Evolutionary conservation across 2,113 vertebrate species (phyloP).

Genomic region (Aptenodytes forsteri): DNA sequence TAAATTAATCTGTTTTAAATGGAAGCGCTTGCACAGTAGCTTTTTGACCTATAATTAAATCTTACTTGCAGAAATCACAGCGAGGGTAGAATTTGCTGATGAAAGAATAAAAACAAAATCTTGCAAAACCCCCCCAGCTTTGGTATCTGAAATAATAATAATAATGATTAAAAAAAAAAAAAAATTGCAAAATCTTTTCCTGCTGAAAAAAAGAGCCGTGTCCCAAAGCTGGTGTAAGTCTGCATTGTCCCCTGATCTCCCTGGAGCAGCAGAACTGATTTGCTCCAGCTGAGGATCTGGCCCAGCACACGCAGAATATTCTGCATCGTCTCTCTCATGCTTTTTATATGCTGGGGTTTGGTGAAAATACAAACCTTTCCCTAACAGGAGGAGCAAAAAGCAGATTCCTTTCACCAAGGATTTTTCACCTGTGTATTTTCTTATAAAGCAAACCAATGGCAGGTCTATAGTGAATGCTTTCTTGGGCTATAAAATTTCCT

Average conservation of each 20-base stretch:
- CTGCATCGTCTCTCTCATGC: not conserved
- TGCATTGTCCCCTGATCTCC: not conserved
- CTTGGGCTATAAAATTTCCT: conserved; percentile 42
- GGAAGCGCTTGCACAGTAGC: conserved; percentile 41
- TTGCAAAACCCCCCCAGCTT: not conserved
- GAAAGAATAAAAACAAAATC: not conserved
- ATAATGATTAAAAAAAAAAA: not conserved
- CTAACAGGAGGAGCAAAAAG: not conserved
- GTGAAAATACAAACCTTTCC: not conserved
- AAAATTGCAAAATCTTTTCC: not conserved
- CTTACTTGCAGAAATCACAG: conserved; percentile 39
- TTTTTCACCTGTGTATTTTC: not conserved
- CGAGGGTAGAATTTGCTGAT: conserved; percentile 20
- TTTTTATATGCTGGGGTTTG: not conserved
- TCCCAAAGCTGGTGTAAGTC: not conserved
- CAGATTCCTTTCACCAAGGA: not conserved
- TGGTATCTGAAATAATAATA: not conserved
- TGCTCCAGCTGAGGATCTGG: not conserved
- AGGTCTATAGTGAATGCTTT: not conserved
- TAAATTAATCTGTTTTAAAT: conserved; percentile 57
- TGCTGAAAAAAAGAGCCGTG: not conserved
- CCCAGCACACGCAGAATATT: not conserved
- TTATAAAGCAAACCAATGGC: not conserved
- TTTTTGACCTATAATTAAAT: conserved; percentile 52
- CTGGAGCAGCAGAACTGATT: not conserved